phyloP scores from a whole-genome alignment of 2,797 vertebrate species.

The Brotula barbata region DNA sequence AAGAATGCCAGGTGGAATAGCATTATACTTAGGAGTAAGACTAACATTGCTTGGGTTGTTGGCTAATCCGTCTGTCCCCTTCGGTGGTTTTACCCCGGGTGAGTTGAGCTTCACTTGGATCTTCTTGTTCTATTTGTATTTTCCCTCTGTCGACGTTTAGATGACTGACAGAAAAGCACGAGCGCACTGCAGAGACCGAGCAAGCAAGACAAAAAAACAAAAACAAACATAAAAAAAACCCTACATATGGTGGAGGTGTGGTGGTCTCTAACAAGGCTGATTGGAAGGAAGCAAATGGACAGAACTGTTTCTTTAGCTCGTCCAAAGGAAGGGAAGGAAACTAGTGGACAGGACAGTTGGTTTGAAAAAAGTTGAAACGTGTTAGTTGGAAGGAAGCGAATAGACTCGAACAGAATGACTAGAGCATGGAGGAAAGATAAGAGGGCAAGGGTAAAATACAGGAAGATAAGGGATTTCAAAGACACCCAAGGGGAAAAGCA shows the following conservation, averaged over 20 bases:
- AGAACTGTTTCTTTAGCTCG: neutral
- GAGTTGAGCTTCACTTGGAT: neutral
- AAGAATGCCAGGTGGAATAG: slow-evolving; percentile 12
- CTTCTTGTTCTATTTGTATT: slow-evolving; percentile 8
- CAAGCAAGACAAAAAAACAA: slow-evolving; percentile 12
- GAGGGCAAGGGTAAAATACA: slow-evolving; percentile 14
- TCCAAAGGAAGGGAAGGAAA: slow-evolving; percentile 11
- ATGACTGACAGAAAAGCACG: slow-evolving; percentile 8
- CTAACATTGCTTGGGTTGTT: slow-evolving; percentile 14
- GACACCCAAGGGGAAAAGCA: slow-evolving; percentile 4
- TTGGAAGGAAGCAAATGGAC: slow-evolving; percentile 14
- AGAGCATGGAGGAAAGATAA: slow-evolving; percentile 19
- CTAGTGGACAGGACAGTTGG: slow-evolving; percentile 18
- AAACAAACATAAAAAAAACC: neutral
- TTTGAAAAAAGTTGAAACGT: too few species aligned
- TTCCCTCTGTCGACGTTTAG: slow-evolving; percentile 12
- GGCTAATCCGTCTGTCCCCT: slow-evolving; percentile 12
- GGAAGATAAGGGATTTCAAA: slow-evolving; percentile 11
- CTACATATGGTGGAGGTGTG: slow-evolving; percentile 9
- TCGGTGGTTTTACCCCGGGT: neutral
- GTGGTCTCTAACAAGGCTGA: neutral
- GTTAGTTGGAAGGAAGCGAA: slow-evolving; percentile 26
- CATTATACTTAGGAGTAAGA: slow-evolving; percentile 23
- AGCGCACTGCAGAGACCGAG: slow-evolving; percentile 7
- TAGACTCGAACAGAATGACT: slow-evolving; percentile 32